phyloP scores from a whole-genome alignment of 2,797 vertebrate genomes.

The Chaetophractus vellerosus region DNA sequence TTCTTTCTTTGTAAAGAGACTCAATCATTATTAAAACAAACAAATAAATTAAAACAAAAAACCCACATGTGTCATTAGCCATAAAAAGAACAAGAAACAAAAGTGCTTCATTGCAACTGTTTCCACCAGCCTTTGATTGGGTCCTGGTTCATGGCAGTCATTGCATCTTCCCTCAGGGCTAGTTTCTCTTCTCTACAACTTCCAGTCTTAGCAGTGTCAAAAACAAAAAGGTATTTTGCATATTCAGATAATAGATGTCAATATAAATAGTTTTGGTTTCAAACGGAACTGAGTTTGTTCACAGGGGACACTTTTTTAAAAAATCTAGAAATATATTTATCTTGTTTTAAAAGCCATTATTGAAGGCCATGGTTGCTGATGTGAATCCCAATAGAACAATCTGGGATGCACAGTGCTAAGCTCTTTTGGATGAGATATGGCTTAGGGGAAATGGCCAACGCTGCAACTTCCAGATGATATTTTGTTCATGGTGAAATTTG shows the following conservation, averaged over 20 bases:
- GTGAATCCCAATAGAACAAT: fast-evolving
- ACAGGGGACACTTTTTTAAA: background rate
- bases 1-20: background rate
- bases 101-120: fast-evolving
- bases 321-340: background rate
- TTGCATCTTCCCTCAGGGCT: background rate
- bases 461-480: fast-evolving
- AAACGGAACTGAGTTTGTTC: background rate
- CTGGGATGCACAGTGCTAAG: fast-evolving
- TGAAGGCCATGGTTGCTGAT: fast-evolving
- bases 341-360: background rate
- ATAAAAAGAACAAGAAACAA: background rate
- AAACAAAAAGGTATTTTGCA: background rate
- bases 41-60: background rate
- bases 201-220: fast-evolving
- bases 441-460: fast-evolving
- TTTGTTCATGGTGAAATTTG: fast-evolving
- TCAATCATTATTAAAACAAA: background rate
- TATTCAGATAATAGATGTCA: background rate
- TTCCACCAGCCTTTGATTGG: fast-evolving
- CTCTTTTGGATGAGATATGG: fast-evolving
- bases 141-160: fast-evolving
- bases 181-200: background rate
- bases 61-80: fast-evolving
- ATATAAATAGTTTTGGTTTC: background rate